These are phyloP conservation scores for Diplogasteroides magnus DNA, from an alignment of 1,140 invertebrate genomes.

Conservation along the genomic window DNA sequence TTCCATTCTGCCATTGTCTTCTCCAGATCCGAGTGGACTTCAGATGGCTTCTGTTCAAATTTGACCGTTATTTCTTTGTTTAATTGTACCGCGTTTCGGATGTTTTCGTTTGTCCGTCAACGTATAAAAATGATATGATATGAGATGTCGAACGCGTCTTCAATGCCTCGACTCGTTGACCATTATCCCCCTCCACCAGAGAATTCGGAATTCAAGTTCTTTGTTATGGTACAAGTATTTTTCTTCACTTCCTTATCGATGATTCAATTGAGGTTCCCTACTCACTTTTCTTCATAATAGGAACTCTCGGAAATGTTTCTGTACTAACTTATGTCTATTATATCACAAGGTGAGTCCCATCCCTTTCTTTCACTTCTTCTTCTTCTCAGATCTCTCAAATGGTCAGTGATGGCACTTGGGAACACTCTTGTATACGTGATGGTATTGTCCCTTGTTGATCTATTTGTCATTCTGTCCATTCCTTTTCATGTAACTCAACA, in stretches of 20 bases:
- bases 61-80: no score
- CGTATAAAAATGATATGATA: no score
- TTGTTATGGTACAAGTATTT: constrained; percentile 12
- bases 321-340: constrained; percentile 28
- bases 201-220: constrained; percentile 8
- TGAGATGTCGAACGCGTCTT: no score
- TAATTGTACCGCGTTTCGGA: no score
- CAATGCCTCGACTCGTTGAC: no score
- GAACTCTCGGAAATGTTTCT: constrained; percentile 25
- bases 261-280: no score
- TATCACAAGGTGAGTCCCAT: constrained; percentile 19
- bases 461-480: constrained; percentile 22
- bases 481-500: constrained; percentile 3
- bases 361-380: constrained; percentile 5
- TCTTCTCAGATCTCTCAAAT: constrained; percentile 32
- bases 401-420: constrained; percentile 23
- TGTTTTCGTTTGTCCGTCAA: no score
- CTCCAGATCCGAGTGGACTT: no score
- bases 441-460: constrained; percentile 19
- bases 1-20: no score
- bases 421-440: constrained; percentile 29
- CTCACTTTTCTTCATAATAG: constrained; percentile 23
- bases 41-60: no score
- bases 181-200: constrained; percentile 19
- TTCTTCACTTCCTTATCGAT: no score